A percentile compares a stretch with the other conserved stretches of the same genome.
Conservation (phyloP, 2,888 invertebrate species). For the Xestia sexstrigata region DNA sequence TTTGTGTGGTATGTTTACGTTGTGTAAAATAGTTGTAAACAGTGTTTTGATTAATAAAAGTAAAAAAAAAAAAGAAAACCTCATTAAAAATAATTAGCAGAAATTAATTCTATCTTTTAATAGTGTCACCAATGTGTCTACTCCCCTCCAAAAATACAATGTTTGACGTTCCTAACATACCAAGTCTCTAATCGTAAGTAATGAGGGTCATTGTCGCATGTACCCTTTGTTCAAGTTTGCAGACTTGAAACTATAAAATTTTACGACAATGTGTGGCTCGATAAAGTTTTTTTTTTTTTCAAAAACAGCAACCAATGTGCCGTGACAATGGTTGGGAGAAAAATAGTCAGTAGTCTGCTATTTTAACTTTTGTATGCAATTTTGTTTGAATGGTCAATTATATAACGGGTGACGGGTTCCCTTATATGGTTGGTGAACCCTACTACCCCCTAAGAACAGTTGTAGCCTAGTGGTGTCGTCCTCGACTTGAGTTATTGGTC, state of each 20-base stretch:
- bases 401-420: too few relatives aligned
- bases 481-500: too few relatives aligned
- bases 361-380: not conserved
- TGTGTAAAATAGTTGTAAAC: too few relatives aligned
- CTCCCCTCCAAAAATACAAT: conserved; percentile 3
- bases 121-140: not conserved
- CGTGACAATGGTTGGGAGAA: conserved; percentile 3
- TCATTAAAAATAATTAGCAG: not conserved
- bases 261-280: conserved; percentile 46
- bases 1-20: too few relatives aligned
- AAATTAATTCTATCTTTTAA: not conserved
- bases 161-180: conserved; percentile 13
- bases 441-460: not conserved
- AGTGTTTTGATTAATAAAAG: too few relatives aligned
- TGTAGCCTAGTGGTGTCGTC: too few relatives aligned
- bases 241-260: conserved; percentile 66
- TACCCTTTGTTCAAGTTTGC: conserved; percentile 61
- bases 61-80: too few relatives aligned
- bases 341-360: not conserved
- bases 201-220: conserved; percentile 51
- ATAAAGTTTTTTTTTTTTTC: conserved; percentile 37
- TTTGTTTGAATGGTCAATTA: not conserved
- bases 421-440: not conserved
- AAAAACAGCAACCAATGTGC: conserved; percentile 4
- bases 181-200: conserved; percentile 34